These are phyloP conservation scores for Sinohyriopsis cumingii DNA, from an alignment of 2,888 invertebrate genomes.

Conservation along the genomic window DNA sequence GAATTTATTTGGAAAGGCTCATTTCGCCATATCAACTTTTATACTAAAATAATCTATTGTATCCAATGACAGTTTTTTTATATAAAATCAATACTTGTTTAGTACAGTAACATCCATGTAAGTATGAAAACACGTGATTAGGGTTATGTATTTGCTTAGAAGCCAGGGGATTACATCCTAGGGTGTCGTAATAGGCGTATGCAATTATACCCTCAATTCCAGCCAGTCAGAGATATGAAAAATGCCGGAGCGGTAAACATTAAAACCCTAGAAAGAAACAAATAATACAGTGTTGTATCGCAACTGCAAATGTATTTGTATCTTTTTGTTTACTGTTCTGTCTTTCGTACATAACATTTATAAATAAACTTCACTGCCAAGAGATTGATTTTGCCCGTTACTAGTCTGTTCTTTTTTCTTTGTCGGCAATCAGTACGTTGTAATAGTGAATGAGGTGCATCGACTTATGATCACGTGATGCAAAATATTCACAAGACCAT, in stretches of 20 bases:
- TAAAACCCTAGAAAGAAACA: slow-evolving; percentile 22
- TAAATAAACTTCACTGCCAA: neutral
- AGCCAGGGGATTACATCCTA: slow-evolving; percentile 35
- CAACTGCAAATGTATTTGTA: neutral
- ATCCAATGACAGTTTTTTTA: no score
- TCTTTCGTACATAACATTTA: neutral
- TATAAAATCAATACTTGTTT: neutral
- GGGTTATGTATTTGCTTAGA: slow-evolving; percentile 30
- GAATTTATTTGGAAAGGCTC: no score
- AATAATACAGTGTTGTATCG: neutral
- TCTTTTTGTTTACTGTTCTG: neutral
- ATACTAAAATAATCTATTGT: no score
- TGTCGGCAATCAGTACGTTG: no score
- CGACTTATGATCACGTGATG: no score
- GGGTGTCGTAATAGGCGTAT: slow-evolving; percentile 32
- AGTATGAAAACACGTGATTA: slow-evolving; percentile 31
- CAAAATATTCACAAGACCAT: no score
- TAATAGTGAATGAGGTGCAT: no score
- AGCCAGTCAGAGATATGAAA: slow-evolving; percentile 25
- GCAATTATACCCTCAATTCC: slow-evolving; percentile 37
- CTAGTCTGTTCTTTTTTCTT: no score
- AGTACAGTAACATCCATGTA: neutral
- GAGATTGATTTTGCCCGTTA: neutral
- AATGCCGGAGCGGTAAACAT: slow-evolving; percentile 32
- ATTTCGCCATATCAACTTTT: no score